Base-by-base conservation (phyloP, 2,113 vertebrate species). In the Otis tarda region DNA sequence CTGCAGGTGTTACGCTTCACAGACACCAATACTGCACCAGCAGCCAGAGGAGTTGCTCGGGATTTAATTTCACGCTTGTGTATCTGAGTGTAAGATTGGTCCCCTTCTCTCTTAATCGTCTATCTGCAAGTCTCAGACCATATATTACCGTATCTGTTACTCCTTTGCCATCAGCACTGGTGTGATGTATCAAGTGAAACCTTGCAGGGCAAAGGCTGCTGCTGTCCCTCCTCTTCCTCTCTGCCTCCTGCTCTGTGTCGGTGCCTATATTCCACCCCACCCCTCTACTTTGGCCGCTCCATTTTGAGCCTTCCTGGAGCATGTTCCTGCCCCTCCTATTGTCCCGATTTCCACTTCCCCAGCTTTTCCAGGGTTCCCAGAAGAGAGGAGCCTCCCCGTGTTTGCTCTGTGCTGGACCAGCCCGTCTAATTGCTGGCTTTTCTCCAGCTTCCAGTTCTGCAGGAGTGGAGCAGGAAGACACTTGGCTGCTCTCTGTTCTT, bases 31-130 rank as follows among this genome's bases (percentile, higher is more conserved):
- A 2, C 52, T 23, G 84, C 65, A 49, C 88, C 20, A 1, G 67
- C 88, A 82, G 74, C 83, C 69, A 6, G 60, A 71, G 80, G 45
- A 91, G 45, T 12, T 85, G 59, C 81, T 77, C 23, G 2, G 87
- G 81, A 18, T 89, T 95, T 85, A 30, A 94, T 93, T 82, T 93
- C 87, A 95, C 4, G 3, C 91, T 65, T 76, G 77, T 87, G 86
- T 84, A 28, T 82, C 70, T 39, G 86, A 83, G 73, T 43, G 69
- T 79, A 35, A 80, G 67, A 10, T 74, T 19, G 2, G 63, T 65
- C 57, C 80, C 39, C 12, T 73, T 76, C 53, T 87, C 70, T 71
- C 76, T 70, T 39, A 30, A 35, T 61, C 1, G 1, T 43, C 17
- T 52, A 30, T 79, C 68, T 89, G 74, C 57, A 70, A 55, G 45